Percentiles rank a stretch among this genome's conserved stretches.
Conservation (phyloP, 2,888 invertebrate genomes). For the Eumacrocentrus americanus region DNA sequence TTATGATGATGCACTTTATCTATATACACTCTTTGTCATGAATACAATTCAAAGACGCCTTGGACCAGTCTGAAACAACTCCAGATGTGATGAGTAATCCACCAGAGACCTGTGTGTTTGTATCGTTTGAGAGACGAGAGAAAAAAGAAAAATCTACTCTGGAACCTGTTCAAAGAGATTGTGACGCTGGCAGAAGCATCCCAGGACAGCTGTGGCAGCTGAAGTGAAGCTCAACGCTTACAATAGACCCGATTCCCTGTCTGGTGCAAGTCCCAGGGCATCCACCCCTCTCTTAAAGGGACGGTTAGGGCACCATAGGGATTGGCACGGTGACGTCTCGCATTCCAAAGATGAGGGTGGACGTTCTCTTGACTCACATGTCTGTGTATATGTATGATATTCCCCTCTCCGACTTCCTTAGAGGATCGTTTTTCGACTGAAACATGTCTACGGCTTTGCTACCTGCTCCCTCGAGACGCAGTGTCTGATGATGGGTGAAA, state of each 20-base stretch:
- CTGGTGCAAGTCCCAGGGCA: slow-evolving; percentile 33
- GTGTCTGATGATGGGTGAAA: neutral
- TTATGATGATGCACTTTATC: neutral
- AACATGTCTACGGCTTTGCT: too few species aligned
- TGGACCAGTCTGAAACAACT: neutral
- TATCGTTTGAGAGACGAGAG: neutral
- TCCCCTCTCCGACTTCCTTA: slow-evolving; percentile 12
- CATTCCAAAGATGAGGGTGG: slow-evolving; percentile 48
- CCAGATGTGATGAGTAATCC: neutral
- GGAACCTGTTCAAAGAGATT: slow-evolving; percentile 8
- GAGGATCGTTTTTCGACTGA: slow-evolving; percentile 26
- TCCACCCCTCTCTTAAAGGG: slow-evolving; percentile 20
- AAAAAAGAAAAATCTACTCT: neutral
- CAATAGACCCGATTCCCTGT: too few species aligned
- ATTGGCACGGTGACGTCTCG: slow-evolving; percentile 43
- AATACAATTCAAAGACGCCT: neutral
- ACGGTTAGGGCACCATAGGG: slow-evolving; percentile 10
- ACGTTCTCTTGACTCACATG: slow-evolving; percentile 25
- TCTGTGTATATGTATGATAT: slow-evolving; percentile 3
- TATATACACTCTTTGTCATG: neutral
- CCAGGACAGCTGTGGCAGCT: slow-evolving; percentile 47
- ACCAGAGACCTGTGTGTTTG: neutral
- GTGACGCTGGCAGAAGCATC: slow-evolving; percentile 3
- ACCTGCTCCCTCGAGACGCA: neutral
- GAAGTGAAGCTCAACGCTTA: slow-evolving; percentile 40